These are phyloP conservation scores for Melanostoma mellinum DNA, from an alignment of 2,888 invertebrate genomes.

Conservation along the genomic window DNA sequence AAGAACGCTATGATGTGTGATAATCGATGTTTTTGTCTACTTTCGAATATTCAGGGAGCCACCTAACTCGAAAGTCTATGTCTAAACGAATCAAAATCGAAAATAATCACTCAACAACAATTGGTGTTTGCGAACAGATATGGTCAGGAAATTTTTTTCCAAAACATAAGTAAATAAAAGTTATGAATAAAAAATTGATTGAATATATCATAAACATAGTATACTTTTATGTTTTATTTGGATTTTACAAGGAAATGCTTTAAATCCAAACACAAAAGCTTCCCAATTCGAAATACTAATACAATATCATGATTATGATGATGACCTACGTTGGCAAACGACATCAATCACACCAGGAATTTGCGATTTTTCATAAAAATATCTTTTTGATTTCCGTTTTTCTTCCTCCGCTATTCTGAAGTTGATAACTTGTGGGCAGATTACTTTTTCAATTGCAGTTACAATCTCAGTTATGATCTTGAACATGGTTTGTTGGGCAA, in stretches of 20 bases:
- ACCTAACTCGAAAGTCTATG: too few species aligned
- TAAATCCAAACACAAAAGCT: not conserved
- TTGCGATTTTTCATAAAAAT: too few species aligned
- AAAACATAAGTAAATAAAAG: too few species aligned
- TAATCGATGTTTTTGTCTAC: too few species aligned
- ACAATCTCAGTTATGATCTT: slow-evolving; percentile 9
- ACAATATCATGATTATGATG: slow-evolving; percentile 2
- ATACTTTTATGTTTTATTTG: slow-evolving; percentile 2
- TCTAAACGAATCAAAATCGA: too few species aligned
- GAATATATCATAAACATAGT: too few species aligned
- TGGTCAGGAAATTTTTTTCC: too few species aligned
- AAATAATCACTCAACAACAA: too few species aligned
- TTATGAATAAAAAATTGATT: too few species aligned
- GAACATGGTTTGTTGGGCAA: slow-evolving; percentile 16
- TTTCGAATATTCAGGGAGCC: too few species aligned
- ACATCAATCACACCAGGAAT: not conserved
- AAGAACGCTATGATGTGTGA: too few species aligned
- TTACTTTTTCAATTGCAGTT: slow-evolving; percentile 5
- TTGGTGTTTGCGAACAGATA: too few species aligned
- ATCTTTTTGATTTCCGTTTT: not conserved
- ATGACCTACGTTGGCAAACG: not conserved
- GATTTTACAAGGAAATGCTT: not conserved
- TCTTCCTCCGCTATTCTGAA: slow-evolving; percentile 5
- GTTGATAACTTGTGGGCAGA: slow-evolving; percentile 3
- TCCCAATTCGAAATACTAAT: not conserved